Evolutionary conservation across 2,113 vertebrate genomes (phyloP).

Genomic region (Pseudorectes ferrugineus): DNA sequence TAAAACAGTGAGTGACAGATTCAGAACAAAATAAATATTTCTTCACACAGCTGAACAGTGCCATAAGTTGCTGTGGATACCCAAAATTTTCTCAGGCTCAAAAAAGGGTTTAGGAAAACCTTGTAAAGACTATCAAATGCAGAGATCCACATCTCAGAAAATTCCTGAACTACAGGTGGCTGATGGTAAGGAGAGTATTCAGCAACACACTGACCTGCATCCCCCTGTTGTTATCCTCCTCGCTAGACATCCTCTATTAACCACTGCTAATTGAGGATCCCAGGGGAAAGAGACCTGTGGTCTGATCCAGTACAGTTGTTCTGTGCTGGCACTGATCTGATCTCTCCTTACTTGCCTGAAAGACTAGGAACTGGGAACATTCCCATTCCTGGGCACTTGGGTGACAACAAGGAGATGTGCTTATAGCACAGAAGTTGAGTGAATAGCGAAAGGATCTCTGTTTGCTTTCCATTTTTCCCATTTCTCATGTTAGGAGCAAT

Average conservation of each 20-base stretch:
- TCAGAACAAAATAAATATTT: constrained; percentile 15
- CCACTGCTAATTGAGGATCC: not conserved
- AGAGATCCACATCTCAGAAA: not conserved
- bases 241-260: not conserved
- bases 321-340: not conserved
- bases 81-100: not conserved
- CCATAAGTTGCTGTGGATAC: not conserved
- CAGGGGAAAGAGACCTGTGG: not conserved
- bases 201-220: not conserved
- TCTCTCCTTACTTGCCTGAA: not conserved
- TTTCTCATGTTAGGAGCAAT: not conserved
- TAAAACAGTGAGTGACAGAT: not conserved
- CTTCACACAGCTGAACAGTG: not conserved
- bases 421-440: not conserved
- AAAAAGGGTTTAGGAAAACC: not conserved
- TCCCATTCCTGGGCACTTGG: not conserved
- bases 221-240: not conserved
- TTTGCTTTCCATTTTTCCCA: not conserved
- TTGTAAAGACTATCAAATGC: not conserved
- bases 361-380: not conserved
- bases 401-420: not conserved
- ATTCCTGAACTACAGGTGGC: not conserved
- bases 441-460: not conserved
- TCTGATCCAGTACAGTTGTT: not conserved
- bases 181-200: not conserved